These are phyloP conservation scores for Silurus lanzhouensis DNA, from an alignment of 2,797 vertebrate species.

Conservation along the genomic window DNA sequence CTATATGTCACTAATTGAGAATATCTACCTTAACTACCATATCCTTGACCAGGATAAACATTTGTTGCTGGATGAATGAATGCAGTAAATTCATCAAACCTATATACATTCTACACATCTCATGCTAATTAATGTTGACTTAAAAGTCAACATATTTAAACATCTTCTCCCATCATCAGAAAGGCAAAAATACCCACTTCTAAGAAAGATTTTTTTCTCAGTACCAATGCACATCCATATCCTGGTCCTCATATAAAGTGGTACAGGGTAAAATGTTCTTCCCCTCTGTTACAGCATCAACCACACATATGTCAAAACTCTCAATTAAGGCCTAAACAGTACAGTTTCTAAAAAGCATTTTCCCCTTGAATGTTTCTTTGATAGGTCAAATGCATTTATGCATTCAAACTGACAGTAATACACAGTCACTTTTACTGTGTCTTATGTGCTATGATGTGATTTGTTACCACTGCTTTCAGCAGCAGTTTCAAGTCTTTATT, in stretches of 20 bases:
- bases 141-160: neutral
- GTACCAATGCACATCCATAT: neutral
- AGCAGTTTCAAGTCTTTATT: neutral
- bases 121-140: neutral
- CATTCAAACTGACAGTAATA: neutral
- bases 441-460: neutral
- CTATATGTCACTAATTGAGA: neutral
- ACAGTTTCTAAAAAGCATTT: neutral
- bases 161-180: neutral
- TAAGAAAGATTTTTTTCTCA: neutral
- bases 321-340: neutral
- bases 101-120: neutral
- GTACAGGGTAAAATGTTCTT: neutral
- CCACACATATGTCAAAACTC: neutral
- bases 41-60: neutral
- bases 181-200: neutral
- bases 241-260: neutral
- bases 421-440: conserved; percentile 1
- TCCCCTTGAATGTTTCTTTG: neutral
- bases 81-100: neutral
- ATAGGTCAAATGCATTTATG: neutral
- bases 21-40: neutral
- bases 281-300: neutral
- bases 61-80: neutral
- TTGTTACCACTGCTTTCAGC: neutral